phyloP scores from a whole-genome alignment of 2,797 vertebrate genomes.

The Peromyscus eremicus region DNA sequence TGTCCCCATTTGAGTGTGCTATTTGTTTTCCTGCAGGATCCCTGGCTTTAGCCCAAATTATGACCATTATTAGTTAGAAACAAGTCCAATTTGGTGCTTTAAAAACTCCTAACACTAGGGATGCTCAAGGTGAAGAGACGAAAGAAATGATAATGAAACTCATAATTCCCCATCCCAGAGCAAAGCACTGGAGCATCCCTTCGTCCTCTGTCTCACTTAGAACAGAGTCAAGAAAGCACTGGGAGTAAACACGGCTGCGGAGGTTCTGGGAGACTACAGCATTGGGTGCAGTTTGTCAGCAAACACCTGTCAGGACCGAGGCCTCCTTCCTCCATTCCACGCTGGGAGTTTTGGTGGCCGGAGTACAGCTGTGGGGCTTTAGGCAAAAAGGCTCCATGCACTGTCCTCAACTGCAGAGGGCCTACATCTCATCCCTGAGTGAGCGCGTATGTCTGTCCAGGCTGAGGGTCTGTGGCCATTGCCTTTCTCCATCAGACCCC shows the following conservation, averaged over 20 bases:
- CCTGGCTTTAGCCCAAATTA: conserved; percentile 26
- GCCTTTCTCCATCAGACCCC: not conserved
- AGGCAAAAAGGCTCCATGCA: not conserved
- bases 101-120: not conserved
- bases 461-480: not conserved
- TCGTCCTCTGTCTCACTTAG: not conserved
- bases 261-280: fast-evolving
- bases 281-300: no score
- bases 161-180: not conserved
- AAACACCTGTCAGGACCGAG: no score
- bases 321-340: not conserved
- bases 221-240: not conserved
- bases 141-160: conserved; percentile 13
- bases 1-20: not conserved
- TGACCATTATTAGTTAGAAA: not conserved
- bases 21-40: conserved; percentile 48
- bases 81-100: not conserved
- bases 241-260: not conserved
- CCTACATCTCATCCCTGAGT: not conserved
- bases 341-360: not conserved
- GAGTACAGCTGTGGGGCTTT: not conserved
- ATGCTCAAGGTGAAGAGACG: conserved; percentile 39
- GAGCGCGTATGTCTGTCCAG: fast-evolving
- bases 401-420: not conserved
- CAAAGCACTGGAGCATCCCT: not conserved